phyloP scores from a whole-genome alignment of 2,113 vertebrate species.

The Sylvilagus bachmani region DNA sequence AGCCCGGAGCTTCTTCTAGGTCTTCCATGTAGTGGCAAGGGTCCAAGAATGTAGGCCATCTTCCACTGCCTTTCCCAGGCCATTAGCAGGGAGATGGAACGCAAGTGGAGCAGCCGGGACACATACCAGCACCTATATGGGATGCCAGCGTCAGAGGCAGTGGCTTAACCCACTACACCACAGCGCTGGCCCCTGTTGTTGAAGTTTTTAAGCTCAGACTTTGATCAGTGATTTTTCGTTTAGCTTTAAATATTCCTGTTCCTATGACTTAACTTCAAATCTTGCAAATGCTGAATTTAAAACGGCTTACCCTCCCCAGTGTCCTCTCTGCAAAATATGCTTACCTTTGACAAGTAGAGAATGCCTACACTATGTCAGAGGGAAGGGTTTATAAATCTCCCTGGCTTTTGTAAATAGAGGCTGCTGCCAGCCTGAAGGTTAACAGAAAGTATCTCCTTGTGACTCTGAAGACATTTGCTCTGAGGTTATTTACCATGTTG shows the following conservation, averaged over 20 bases:
- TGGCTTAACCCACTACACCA: too few relatives aligned
- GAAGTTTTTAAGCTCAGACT: neutral
- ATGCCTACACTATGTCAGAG: neutral
- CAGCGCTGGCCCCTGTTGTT: neutral
- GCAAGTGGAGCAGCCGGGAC: too few relatives aligned
- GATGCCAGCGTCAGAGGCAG: too few relatives aligned
- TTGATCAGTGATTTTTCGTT: slow-evolving; percentile 29
- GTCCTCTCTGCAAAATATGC: slow-evolving; percentile 52
- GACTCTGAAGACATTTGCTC: neutral
- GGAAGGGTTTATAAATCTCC: slow-evolving; percentile 44
- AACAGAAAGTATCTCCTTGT: slow-evolving; percentile 30
- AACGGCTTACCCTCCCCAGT: slow-evolving; percentile 16
- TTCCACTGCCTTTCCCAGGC: too few relatives aligned
- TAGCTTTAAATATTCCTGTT: slow-evolving; percentile 58
- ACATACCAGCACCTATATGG: too few relatives aligned
- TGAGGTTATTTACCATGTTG: neutral
- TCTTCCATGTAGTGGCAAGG: too few relatives aligned
- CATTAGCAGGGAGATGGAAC: too few relatives aligned
- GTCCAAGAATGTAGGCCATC: too few relatives aligned
- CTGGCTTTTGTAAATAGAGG: slow-evolving; percentile 28
- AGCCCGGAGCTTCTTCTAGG: too few relatives aligned
- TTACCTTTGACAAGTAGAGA: slow-evolving; percentile 12
- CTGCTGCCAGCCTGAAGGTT: neutral
- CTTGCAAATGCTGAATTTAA: slow-evolving; percentile 58
- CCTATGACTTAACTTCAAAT: slow-evolving; percentile 27